Evolutionary conservation across 2,888 invertebrate genomes (phyloP).

Genomic region (Vanessa cardui): DNA sequence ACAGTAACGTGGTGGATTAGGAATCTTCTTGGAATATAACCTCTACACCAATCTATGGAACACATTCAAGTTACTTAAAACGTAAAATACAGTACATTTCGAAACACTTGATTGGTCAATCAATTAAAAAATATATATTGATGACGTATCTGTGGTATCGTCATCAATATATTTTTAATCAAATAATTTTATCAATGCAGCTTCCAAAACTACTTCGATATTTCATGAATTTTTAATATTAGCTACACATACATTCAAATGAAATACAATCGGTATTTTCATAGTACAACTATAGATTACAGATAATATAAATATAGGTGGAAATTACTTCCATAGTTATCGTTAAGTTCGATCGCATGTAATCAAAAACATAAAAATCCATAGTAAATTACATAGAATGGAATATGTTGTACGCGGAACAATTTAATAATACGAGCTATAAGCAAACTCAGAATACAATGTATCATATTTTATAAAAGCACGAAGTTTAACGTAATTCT

Average conservation of each 20-base stretch:
- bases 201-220: no score
- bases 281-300: background rate
- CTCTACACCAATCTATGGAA: no score
- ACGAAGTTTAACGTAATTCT: conserved; percentile 14
- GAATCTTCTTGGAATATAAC: no score
- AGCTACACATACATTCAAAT: background rate
- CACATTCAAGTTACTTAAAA: no score
- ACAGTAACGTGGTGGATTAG: no score
- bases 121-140: no score
- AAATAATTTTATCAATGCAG: no score
- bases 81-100: no score
- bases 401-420: background rate
- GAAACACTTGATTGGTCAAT: no score
- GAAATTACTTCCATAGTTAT: background rate
- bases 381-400: background rate
- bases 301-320: background rate
- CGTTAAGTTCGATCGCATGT: background rate
- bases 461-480: conserved; percentile 8
- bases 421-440: background rate
- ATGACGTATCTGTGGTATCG: no score
- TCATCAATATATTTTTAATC: no score
- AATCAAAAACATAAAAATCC: background rate
- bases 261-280: background rate
- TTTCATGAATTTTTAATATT: no score
- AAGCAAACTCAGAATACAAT: conserved; percentile 3